These are phyloP conservation scores for Lepidotrigona ventralis DNA, from an alignment of 1,140 invertebrate genomes.

Conservation along the genomic window DNA sequence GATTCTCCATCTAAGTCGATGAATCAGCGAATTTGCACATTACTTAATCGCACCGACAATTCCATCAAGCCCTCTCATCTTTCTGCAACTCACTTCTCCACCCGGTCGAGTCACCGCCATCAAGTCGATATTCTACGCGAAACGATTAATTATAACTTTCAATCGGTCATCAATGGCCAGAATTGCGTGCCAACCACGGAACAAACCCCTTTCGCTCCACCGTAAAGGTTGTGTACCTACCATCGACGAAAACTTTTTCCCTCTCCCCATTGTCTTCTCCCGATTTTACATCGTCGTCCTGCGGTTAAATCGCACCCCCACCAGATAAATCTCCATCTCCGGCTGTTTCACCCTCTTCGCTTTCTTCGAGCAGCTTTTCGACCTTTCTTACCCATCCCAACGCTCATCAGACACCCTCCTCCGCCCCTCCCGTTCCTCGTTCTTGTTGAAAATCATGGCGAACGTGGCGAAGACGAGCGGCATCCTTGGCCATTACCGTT, in stretches of 20 bases:
- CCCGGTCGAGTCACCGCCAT: background rate
- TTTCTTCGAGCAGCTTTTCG: constrained; percentile 24
- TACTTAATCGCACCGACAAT: background rate
- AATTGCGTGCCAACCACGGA: background rate
- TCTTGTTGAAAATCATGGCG: constrained; percentile 47
- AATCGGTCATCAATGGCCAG: background rate
- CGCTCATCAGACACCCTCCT: constrained; percentile 13
- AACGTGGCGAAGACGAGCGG: constrained; percentile 24
- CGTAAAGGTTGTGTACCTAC: background rate
- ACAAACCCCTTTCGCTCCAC: background rate
- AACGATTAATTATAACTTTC: constrained; percentile 35
- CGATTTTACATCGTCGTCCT: constrained; percentile 28
- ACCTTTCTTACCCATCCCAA: constrained; percentile 17
- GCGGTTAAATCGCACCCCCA: constrained; percentile 30
- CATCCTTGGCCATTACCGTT: constrained; percentile 58
- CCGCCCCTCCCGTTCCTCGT: background rate
- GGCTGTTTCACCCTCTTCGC: background rate
- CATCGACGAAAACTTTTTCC: constrained; percentile 1
- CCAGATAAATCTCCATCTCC: constrained; percentile 41
- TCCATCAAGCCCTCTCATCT: background rate
- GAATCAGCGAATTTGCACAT: background rate
- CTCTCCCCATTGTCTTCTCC: background rate
- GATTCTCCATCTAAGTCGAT: background rate
- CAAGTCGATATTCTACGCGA: background rate
- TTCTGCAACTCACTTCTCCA: background rate